A percentile compares a stretch with the other conserved stretches of the same genome.
Evolutionary conservation across 2,113 vertebrate genomes (phyloP).

Genomic region (Dipodomys spectabilis): DNA sequence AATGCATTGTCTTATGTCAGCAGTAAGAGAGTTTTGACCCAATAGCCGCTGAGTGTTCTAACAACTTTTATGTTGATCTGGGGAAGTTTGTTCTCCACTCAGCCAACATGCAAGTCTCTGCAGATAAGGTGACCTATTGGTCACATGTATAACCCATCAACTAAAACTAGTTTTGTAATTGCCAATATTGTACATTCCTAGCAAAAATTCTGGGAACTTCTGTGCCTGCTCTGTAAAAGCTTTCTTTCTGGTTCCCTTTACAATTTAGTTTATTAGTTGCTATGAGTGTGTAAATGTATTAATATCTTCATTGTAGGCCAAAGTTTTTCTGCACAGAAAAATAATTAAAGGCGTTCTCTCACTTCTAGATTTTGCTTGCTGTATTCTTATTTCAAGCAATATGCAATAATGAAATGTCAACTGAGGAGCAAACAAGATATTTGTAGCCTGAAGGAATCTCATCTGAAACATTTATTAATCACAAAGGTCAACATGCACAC

Average conservation of each 20-base stretch:
- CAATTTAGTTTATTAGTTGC: background rate
- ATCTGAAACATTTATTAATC: background rate
- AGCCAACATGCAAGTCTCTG: background rate
- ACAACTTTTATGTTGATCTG: background rate
- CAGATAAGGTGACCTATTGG: background rate
- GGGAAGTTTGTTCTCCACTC: background rate
- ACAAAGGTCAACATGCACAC: background rate
- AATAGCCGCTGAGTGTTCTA: background rate
- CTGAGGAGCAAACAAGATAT: background rate
- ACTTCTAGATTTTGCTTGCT: background rate
- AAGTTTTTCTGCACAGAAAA: background rate
- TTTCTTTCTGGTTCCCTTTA: background rate
- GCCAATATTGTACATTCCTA: background rate
- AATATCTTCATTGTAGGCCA: background rate
- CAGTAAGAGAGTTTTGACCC: background rate
- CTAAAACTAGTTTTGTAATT: background rate
- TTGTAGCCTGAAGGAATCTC: background rate
- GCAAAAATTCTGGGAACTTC: background rate
- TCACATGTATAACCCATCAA: background rate
- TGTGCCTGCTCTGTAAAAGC: background rate
- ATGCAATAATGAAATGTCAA: background rate
- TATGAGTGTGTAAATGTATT: background rate
- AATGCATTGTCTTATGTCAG: background rate
- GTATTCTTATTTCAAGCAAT: background rate
- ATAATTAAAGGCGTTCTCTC: background rate